A percentile compares a stretch with the other conserved stretches of the same genome.
These are phyloP conservation scores for Disparrhopalites patrizii DNA, from an alignment of 2,888 invertebrate species.

Conservation along the genomic window DNA sequence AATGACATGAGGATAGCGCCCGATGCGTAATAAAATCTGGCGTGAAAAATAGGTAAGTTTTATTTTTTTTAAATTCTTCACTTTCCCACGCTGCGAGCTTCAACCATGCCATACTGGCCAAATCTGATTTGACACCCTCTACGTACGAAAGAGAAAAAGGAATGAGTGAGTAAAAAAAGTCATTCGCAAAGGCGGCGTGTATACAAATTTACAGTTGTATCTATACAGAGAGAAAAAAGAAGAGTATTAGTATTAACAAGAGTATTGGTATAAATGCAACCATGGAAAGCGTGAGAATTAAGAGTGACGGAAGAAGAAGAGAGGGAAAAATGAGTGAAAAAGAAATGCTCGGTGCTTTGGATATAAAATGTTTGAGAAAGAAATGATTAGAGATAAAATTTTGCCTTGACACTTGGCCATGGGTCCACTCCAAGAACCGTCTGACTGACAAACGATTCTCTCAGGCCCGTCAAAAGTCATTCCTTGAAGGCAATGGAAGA, in stretches of 20 bases:
- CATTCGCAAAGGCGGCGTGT: not conserved
- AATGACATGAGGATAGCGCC: too few species aligned
- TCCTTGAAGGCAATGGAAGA: constrained; percentile 55
- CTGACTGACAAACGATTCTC: constrained; percentile 55
- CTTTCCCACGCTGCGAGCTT: too few species aligned
- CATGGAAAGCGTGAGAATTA: not conserved
- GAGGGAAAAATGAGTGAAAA: not conserved
- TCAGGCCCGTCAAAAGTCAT: constrained; percentile 54
- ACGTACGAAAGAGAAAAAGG: not conserved
- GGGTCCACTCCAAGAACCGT: constrained; percentile 57
- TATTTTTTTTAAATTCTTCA: too few species aligned
- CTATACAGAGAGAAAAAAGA: not conserved
- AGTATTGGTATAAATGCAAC: not conserved
- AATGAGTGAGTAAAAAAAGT: not conserved
- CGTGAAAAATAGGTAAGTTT: too few species aligned
- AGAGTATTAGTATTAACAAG: not conserved
- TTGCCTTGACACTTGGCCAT: constrained; percentile 56
- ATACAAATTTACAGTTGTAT: not conserved
- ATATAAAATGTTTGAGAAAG: constrained; percentile 1
- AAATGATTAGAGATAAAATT: constrained; percentile 5
- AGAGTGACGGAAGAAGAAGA: not conserved
- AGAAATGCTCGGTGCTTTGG: not conserved
- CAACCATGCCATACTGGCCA: too few species aligned
- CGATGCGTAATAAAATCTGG: too few species aligned
- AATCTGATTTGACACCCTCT: too few species aligned